Conservation (phyloP, 1,140 invertebrate species). For the Caligus rogercresseyi region DNA sequence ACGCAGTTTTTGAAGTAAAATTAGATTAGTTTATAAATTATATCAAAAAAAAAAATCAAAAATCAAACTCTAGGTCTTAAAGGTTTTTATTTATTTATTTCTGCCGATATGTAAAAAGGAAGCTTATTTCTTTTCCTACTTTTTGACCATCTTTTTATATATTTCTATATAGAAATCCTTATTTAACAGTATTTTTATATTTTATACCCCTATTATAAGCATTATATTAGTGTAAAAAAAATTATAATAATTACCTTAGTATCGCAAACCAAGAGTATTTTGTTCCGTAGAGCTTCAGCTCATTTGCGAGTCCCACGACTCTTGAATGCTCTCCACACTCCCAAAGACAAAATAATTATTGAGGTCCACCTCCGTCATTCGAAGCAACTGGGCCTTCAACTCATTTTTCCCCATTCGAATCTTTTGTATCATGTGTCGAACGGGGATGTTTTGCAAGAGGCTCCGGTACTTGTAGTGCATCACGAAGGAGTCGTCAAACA, state of each 20-base stretch:
- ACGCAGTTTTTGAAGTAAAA: no score
- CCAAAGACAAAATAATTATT: slow-evolving; percentile 71
- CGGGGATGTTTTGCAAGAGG: slow-evolving; percentile 63
- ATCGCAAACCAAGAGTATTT: slow-evolving; percentile 45
- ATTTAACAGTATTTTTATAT: no score
- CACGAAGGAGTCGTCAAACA: slow-evolving; percentile 68
- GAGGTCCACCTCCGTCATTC: slow-evolving; percentile 56
- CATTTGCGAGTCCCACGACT: slow-evolving; percentile 40
- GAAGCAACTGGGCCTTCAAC: slow-evolving; percentile 39
- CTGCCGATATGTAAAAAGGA: no score
- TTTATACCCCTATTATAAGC: no score
- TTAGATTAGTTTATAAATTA: no score
- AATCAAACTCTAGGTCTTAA: no score
- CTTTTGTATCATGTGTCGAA: slow-evolving; percentile 51
- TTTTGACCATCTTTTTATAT: no score
- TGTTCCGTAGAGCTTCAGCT: slow-evolving; percentile 31
- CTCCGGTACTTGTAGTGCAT: slow-evolving; percentile 86
- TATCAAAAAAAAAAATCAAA: no score
- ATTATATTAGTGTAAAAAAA: background rate
- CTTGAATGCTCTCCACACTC: slow-evolving; percentile 44
- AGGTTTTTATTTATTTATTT: no score
- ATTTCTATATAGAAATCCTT: no score
- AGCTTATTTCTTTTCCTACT: no score
- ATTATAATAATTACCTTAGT: slow-evolving; percentile 32
- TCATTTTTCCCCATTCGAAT: slow-evolving; percentile 33